These are phyloP conservation scores for Hippocampus comes DNA, from an alignment of 2,113 vertebrate genomes.

Conservation along the genomic window DNA sequence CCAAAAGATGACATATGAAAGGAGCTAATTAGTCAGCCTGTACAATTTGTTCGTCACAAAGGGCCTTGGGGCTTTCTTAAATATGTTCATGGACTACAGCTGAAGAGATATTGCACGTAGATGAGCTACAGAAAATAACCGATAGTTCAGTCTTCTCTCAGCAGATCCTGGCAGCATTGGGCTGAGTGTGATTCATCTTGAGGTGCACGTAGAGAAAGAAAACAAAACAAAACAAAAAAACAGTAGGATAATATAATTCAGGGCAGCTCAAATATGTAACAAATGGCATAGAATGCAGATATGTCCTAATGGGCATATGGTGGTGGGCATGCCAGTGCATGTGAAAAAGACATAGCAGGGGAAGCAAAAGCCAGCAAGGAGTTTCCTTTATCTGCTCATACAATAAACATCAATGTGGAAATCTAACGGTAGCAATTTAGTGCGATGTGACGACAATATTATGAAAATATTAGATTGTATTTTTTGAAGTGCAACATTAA, in stretches of 20 bases:
- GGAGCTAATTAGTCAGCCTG: conserved; percentile 5
- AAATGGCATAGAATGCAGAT: conserved; percentile 18
- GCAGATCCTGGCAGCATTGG: conserved; percentile 40
- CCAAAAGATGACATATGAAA: conserved; percentile 4
- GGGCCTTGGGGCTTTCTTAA: conserved; percentile 20
- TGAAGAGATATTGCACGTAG: conserved; percentile 17
- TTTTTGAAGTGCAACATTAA: no score
- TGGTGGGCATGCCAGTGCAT: conserved; percentile 14
- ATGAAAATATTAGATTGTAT: not conserved
- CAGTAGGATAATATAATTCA: conserved; percentile 28
- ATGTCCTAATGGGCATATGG: conserved; percentile 27
- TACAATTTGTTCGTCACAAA: not conserved
- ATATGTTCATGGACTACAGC: conserved; percentile 25
- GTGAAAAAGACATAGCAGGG: not conserved
- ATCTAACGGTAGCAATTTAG: not conserved
- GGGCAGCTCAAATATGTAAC: conserved; percentile 21
- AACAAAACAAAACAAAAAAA: conserved; percentile 22
- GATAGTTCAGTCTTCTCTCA: conserved; percentile 42
- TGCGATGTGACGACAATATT: not conserved
- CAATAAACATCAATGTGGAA: not conserved
- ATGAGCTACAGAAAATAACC: conserved; percentile 43
- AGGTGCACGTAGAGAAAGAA: conserved; percentile 23
- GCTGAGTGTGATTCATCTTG: conserved; percentile 21
- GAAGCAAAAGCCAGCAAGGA: not conserved
- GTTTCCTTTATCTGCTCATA: not conserved